Percentiles rank a stretch among this genome's conserved stretches.
phyloP scores from a whole-genome alignment of 1,140 invertebrate genomes.

The Paraescarpia echinospica region DNA sequence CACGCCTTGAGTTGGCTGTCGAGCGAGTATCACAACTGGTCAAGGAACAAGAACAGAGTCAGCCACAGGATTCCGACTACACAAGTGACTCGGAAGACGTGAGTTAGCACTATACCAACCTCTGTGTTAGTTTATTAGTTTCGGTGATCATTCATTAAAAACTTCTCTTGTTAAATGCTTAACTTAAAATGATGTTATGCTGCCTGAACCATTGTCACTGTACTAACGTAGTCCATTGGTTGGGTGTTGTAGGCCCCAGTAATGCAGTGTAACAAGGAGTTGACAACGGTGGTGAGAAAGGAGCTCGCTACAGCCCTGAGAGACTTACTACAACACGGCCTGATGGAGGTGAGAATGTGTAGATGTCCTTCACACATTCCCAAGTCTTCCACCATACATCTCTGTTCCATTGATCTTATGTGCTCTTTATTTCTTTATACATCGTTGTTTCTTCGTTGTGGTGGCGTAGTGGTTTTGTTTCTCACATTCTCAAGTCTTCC shows the following conservation, averaged over 20 bases:
- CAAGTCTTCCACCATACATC: neutral
- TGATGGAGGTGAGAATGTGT: conserved; percentile 65
- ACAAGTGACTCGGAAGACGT: conserved; percentile 67
- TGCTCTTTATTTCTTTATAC: neutral
- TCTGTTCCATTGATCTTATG: neutral
- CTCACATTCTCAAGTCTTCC: neutral
- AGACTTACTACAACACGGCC: conserved; percentile 92
- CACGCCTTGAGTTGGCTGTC: conserved; percentile 87
- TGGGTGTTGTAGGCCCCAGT: conserved; percentile 55
- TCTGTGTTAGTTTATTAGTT: neutral
- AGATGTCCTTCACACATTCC: conserved; percentile 11
- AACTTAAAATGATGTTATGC: too few relatives aligned
- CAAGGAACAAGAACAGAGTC: conserved; percentile 33
- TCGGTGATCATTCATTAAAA: too few relatives aligned
- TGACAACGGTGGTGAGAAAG: conserved; percentile 88
- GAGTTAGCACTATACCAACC: neutral
- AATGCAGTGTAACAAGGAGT: conserved; percentile 67
- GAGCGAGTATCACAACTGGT: conserved; percentile 71
- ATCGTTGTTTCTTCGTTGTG: neutral
- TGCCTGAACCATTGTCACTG: neutral
- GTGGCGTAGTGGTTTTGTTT: too few relatives aligned
- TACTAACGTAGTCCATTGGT: neutral
- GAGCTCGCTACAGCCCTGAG: conserved; percentile 84
- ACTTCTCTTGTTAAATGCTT: too few relatives aligned
- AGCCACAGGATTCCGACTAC: neutral